These are phyloP conservation scores for Volucella inflata DNA, from an alignment of 2,888 invertebrate species.

Conservation along the genomic window DNA sequence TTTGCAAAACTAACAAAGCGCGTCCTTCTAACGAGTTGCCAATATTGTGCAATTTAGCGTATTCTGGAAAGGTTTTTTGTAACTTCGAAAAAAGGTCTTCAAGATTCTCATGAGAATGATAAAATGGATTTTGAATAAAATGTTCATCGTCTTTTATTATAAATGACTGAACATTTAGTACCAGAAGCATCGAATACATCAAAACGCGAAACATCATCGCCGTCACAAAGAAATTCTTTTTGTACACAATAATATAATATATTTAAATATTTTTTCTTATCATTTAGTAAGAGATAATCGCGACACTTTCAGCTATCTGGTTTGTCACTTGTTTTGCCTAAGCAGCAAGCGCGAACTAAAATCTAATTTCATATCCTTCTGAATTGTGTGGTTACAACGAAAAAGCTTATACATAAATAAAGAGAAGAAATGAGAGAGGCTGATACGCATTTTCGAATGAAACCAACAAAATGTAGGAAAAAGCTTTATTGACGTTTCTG, in stretches of 20 bases:
- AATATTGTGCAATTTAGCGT: conserved; percentile 89
- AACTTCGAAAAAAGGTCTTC: conserved; percentile 87
- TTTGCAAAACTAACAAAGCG: conserved; percentile 89
- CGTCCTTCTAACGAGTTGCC: conserved; percentile 93
- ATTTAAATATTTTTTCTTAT: conserved; percentile 2
- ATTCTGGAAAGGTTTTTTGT: conserved; percentile 87
- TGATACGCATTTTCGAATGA: background rate
- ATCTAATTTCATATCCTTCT: conserved; percentile 17
- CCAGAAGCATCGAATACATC: conserved; percentile 27
- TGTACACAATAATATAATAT: background rate
- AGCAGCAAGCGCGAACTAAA: conserved; percentile 41
- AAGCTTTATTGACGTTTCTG: conserved; percentile 47
- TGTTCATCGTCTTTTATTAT: conserved; percentile 84
- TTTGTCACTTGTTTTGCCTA: conserved; percentile 2
- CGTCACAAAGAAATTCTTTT: background rate
- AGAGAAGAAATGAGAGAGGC: conserved; percentile 8
- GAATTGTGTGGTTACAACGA: conserved; percentile 16
- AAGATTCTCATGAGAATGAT: conserved; percentile 89
- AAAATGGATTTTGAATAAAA: conserved; percentile 86
- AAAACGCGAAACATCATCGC: conserved; percentile 39
- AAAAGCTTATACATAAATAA: conserved; percentile 30
- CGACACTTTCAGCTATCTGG: background rate
- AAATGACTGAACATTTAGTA: conserved; percentile 45
- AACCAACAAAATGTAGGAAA: background rate
- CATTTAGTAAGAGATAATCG: background rate